Base-by-base conservation (phyloP, 2,888 invertebrate genomes). In the Lasioglossum lativentre region DNA sequence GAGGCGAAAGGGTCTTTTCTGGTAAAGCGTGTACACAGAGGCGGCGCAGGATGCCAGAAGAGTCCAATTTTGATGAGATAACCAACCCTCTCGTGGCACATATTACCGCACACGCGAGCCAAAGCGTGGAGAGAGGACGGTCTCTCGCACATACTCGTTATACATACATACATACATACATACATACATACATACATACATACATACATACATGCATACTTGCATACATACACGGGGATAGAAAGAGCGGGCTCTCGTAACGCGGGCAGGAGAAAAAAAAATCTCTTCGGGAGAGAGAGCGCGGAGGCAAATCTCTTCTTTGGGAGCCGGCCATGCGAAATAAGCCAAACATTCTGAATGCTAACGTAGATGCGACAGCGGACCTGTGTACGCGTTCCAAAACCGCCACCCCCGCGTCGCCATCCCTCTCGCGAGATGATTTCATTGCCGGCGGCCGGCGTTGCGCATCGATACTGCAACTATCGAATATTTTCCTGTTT, bases 271-370 rank as follows among this genome's bases (percentile, higher is more conserved):
- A 86, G 59, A 52, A 80, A 74, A 80, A 76, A 75, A 71, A 88
- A 88, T 89, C 92, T 93, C 92, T 93, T 90, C 92, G 91, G 91
- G 91, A 91, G 91, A 91, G 52, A 52, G 91, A 91, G 91, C 91
- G 91, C 91, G 91, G 91, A 94, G 93, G 94, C 94, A 95, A 94
- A 95, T 95, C 94, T 94, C 93, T 94, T 94, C 94, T 95, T 95
- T 95, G 92, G 93, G 86, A 92, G 80, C 90, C 94, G 92, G 86
- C 94, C 94, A 94, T 95, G 94, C 93, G 95, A 95, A 95, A 95
- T 95, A 95, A 95, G 95, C 95, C 94, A 93, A 93, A 93, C 93
- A 91, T 93, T 94, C 93, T 94, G 93, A 94, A 95, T 95, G 93
- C 94, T 93, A 93, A 94, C 94, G 94, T 93, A 93, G 92, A 93